Percentiles rank a stretch among this genome's conserved stretches.
phyloP scores from a whole-genome alignment of 30 jellyfish, hydroid and myxozoan genomes.

The Haliclystus octoradiatus region DNA sequence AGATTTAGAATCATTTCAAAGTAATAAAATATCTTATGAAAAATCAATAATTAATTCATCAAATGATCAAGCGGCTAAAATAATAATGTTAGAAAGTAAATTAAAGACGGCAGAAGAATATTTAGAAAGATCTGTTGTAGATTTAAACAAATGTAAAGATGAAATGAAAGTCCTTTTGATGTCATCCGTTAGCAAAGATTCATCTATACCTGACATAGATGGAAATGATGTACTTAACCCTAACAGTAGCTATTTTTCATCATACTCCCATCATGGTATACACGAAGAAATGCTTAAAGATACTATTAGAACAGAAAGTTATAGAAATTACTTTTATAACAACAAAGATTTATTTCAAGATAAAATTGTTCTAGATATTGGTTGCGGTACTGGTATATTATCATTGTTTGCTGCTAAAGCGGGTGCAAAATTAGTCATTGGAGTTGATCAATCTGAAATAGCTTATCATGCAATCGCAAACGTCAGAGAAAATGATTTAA shows the following conservation, averaged over 20 bases:
- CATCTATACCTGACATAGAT: background rate
- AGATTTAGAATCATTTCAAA: conserved; percentile 28
- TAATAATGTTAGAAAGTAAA: conserved; percentile 10
- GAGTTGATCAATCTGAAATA: conserved; percentile 86
- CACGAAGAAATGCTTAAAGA: conserved; percentile 96
- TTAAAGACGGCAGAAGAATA: conserved; percentile 48
- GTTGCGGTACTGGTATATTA: conserved; percentile 82
- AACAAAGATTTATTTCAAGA: conserved; percentile 32
- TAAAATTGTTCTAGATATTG: conserved; percentile 64
- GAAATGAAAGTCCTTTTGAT: conserved; percentile 39
- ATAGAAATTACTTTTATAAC: conserved; percentile 36
- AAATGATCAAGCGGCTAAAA: conserved; percentile 12
- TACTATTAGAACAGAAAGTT: conserved; percentile 62
- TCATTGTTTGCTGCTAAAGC: conserved; percentile 95
- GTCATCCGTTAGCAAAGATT: conserved; percentile 1
- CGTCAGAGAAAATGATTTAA: conserved; percentile 69
- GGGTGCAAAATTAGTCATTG: conserved; percentile 77
- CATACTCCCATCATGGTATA: conserved; percentile 88
- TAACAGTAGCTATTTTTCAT: conserved; percentile 58
- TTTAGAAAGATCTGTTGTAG: conserved; percentile 56
- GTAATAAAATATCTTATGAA: background rate
- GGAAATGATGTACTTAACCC: conserved; percentile 4
- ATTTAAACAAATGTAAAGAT: conserved; percentile 38
- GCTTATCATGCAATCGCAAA: conserved; percentile 93
- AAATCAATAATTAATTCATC: background rate